phyloP scores from a whole-genome alignment of 2,113 vertebrate genomes.

The Noturus placidus region DNA sequence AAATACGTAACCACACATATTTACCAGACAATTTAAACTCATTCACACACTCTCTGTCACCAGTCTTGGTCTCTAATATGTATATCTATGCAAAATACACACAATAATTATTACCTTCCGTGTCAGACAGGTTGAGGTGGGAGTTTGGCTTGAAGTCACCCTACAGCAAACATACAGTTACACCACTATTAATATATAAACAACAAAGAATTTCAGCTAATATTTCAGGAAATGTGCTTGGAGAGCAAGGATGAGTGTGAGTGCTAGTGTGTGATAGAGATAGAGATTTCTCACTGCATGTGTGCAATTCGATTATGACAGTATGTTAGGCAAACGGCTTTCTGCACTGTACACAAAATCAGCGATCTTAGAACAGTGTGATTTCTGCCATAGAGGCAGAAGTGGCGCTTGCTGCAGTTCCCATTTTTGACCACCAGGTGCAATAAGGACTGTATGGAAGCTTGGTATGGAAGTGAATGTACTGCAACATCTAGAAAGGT shows the following conservation, averaged over 20 bases:
- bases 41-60: background rate
- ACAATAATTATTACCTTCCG: slow-evolving; percentile 59
- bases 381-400: no score
- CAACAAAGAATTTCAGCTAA: background rate
- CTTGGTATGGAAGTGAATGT: background rate
- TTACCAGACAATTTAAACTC: background rate
- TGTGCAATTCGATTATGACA: background rate
- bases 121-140: slow-evolving; percentile 68
- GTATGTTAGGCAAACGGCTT: background rate
- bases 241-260: background rate
- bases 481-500: background rate
- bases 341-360: background rate
- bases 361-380: background rate
- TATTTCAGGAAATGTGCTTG: background rate
- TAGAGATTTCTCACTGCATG: background rate
- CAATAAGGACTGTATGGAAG: background rate
- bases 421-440: background rate
- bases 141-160: slow-evolving; percentile 48
- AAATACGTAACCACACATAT: background rate
- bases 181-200: background rate
- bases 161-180: slow-evolving; percentile 49
- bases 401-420: background rate
- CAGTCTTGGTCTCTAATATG: background rate
- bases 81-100: background rate
- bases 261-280: background rate